Evolutionary conservation across 2,113 vertebrate species (phyloP), one percentile per base, ranked within the genome.

Genomic region (Mixornis gularis): DNA sequence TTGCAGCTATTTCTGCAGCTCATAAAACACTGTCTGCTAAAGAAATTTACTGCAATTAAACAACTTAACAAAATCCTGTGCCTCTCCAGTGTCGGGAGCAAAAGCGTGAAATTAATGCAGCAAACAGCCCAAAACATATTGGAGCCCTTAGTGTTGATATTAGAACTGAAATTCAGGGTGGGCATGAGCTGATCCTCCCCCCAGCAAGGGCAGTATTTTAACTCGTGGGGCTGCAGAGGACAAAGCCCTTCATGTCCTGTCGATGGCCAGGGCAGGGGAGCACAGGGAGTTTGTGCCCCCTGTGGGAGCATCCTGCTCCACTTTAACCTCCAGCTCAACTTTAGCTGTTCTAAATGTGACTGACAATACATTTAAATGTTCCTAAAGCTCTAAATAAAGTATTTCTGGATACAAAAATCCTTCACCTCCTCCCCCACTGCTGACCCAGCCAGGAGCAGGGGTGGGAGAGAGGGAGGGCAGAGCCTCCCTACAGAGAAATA

Each of bases 251-350:
- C 3, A 0, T 26, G 65, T 18, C 29, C 36, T 19, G 22, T 8
- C 1, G 0, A 1, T 17, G 59, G 32, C 48, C 73, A 52, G 19
- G 59, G 59, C 10, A 9, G 64, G 24, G 0, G 2, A 74, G 48
- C 12, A n/a, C 21, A 1, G 48, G 52, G 65, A 11, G 9, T 65
- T 36, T 27, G 27, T 72, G 59, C 51, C 36, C 63, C 74, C 69
- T 25, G 6, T 2, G 1, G 3, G 27, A 73, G 8, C n/a, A 3
- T 7, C n/a, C 55, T 8, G 40, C 49, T 60, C 63, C 59, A 41
- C 1, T 51, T 66, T 36, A 10, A 48, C 12, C 46, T 48, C 46
- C 22, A 48, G 40, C 49, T 55, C 58, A 53, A 40, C 1, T 55
- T 71, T n/a, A 10, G 8, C 29, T 63, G 15, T 69, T 85, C 38